These are phyloP conservation scores for Agriopis marginaria DNA, from an alignment of 2,888 invertebrate species.

Conservation along the genomic window DNA sequence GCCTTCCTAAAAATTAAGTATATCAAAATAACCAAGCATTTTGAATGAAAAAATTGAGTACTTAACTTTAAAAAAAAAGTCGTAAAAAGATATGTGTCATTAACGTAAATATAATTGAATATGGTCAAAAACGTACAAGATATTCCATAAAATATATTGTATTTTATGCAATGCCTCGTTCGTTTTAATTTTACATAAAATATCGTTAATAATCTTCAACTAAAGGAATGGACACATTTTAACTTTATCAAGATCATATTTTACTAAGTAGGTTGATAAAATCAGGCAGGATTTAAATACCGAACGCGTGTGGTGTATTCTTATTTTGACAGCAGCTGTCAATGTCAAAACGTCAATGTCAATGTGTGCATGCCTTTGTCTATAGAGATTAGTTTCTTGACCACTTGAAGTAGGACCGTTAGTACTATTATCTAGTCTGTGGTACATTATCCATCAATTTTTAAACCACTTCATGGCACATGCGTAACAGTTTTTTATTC, in stretches of 20 bases:
- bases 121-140: neutral
- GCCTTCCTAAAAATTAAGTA: too few species aligned
- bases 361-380: constrained; percentile 41
- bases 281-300: constrained; percentile 45
- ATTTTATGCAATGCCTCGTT: neutral
- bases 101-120: neutral
- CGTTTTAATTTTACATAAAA: neutral
- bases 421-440: constrained; percentile 1
- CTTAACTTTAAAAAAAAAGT: neutral
- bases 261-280: constrained; percentile 40
- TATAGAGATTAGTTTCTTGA: constrained; percentile 39
- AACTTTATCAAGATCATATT: constrained; percentile 37
- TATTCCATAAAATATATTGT: neutral
- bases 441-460: constrained; percentile 22
- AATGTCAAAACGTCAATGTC: constrained; percentile 47
- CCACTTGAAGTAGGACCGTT: constrained; percentile 25
- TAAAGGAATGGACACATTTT: constrained; percentile 16
- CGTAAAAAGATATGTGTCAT: too few species aligned
- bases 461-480: constrained; percentile 27
- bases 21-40: too few species aligned
- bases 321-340: constrained; percentile 50
- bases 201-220: constrained; percentile 9
- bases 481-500: constrained; percentile 1
- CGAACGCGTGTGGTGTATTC: constrained; percentile 46
- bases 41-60: too few species aligned